A percentile compares a stretch with the other conserved stretches of the same genome.
phyloP scores from a whole-genome alignment of 2,888 invertebrate species.

The Gari tellinella region DNA sequence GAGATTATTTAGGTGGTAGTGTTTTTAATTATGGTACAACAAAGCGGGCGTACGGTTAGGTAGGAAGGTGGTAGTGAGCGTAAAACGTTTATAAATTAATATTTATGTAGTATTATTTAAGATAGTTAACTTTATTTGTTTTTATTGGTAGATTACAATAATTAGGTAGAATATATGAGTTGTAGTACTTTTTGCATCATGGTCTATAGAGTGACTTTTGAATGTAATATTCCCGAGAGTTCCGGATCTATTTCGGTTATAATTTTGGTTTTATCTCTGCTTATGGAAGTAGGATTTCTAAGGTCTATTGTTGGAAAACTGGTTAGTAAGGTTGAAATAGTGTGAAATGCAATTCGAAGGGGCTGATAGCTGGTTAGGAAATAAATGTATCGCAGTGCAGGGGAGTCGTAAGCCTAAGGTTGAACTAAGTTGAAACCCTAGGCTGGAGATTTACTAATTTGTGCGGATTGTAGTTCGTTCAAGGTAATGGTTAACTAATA shows the following conservation, averaged over 20 bases:
- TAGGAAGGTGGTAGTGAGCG: too few relatives aligned
- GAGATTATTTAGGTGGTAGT: too few relatives aligned
- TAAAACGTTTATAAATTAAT: conserved; percentile 3
- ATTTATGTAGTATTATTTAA: background rate
- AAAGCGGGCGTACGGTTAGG: too few relatives aligned
- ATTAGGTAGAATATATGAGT: background rate
- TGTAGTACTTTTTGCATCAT: conserved; percentile 41
- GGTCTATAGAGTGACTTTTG: conserved; percentile 24
- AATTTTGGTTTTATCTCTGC: background rate
- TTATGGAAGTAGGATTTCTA: too few relatives aligned
- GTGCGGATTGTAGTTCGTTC: conserved; percentile 14
- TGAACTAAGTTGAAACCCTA: background rate
- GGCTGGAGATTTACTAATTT: background rate
- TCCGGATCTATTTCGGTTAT: conserved; percentile 16
- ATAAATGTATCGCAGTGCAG: conserved; percentile 31
- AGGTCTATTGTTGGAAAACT: conserved; percentile 34
- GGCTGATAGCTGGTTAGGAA: conserved; percentile 36
- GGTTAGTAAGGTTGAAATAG: conserved; percentile 8
- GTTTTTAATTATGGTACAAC: too few relatives aligned
- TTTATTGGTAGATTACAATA: background rate
- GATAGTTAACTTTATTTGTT: background rate
- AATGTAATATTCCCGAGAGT: conserved; percentile 21
- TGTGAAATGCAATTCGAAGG: conserved; percentile 26
- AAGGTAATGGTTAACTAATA: background rate
- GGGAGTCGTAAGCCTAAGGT: background rate